phyloP scores from a whole-genome alignment of 1,140 invertebrate genomes.

The Ceratosolen solmsi region DNA sequence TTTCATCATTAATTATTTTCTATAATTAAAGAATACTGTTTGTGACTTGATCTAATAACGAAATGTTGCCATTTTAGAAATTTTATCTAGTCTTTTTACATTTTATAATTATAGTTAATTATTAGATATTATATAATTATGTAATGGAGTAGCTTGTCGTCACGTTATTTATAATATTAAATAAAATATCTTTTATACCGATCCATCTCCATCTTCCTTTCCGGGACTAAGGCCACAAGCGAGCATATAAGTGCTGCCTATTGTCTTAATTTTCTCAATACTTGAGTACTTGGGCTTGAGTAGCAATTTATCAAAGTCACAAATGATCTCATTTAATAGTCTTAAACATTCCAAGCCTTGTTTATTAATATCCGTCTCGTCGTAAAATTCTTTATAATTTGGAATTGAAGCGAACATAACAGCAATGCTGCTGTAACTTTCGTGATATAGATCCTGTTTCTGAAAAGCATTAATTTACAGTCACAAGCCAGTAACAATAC shows the following conservation, averaged over 20 bases:
- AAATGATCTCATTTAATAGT: conserved; percentile 98
- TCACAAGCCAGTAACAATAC: too few species aligned
- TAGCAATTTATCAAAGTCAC: conserved; percentile 97
- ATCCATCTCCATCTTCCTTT: conserved; percentile 81
- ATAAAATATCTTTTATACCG: conserved; percentile 67
- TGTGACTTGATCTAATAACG: too few species aligned
- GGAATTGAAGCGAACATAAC: conserved; percentile 99
- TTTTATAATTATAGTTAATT: too few species aligned
- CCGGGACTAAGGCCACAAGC: conserved; percentile 93
- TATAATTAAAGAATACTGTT: too few species aligned
- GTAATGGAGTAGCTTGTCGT: too few species aligned
- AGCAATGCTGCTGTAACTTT: conserved; percentile 93
- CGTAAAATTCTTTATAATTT: conserved; percentile 99
- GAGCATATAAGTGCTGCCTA: conserved; percentile 98
- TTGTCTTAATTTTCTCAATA: conserved; percentile 99
- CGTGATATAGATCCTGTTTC: conserved; percentile 90
- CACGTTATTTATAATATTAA: too few species aligned
- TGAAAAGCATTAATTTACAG: conserved; percentile 58
- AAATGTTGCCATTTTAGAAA: too few species aligned
- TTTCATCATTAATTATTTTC: too few species aligned
- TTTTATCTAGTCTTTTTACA: too few species aligned
- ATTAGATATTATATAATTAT: too few species aligned
- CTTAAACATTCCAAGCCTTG: conserved; percentile 96
- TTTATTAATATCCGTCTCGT: conserved; percentile 97
- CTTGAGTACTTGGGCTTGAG: conserved; percentile 94